Conservation (phyloP, 2,113 vertebrate genomes). For the Paratilapia polleni region DNA sequence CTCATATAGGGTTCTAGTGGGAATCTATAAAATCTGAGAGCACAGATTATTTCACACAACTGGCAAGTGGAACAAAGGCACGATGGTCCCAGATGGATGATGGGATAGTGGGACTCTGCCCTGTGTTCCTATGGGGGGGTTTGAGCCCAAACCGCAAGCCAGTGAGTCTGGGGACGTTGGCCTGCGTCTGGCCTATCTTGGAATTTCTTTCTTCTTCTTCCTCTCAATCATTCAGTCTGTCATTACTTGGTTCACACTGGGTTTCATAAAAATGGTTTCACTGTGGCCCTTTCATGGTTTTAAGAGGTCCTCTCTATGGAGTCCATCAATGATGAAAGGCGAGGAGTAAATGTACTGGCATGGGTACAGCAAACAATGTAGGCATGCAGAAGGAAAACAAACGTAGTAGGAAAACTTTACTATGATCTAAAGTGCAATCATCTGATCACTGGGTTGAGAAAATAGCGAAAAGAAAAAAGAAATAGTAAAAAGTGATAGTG, state of each 20-base stretch:
- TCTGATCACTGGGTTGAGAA: neutral
- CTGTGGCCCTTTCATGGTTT: slow-evolving; percentile 29
- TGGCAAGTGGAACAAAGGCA: neutral
- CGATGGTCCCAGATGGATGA: neutral
- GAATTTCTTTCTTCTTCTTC: slow-evolving; percentile 48
- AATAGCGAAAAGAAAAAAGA: neutral
- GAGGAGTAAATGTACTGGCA: slow-evolving; percentile 22
- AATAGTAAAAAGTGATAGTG: neutral
- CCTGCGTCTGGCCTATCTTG: slow-evolving; percentile 41
- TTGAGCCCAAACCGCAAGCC: slow-evolving; percentile 28
- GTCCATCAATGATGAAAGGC: slow-evolving; percentile 36
- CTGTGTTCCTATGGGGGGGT: neutral
- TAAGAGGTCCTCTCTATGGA: slow-evolving; percentile 22
- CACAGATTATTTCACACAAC: neutral
- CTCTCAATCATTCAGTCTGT: slow-evolving; percentile 35
- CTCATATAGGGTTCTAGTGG: neutral
- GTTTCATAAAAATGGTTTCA: slow-evolving; percentile 48
- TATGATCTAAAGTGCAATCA: neutral
- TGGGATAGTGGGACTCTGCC: neutral
- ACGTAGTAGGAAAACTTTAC: neutral
- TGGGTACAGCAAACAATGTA: slow-evolving; percentile 19
- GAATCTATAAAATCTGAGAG: neutral
- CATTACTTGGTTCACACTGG: slow-evolving; percentile 34
- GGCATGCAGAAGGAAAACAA: slow-evolving; percentile 10
- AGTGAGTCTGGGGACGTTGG: slow-evolving; percentile 61